Base-by-base conservation (phyloP, 1,140 invertebrate genomes). In the Eubasilissa regina region DNA sequence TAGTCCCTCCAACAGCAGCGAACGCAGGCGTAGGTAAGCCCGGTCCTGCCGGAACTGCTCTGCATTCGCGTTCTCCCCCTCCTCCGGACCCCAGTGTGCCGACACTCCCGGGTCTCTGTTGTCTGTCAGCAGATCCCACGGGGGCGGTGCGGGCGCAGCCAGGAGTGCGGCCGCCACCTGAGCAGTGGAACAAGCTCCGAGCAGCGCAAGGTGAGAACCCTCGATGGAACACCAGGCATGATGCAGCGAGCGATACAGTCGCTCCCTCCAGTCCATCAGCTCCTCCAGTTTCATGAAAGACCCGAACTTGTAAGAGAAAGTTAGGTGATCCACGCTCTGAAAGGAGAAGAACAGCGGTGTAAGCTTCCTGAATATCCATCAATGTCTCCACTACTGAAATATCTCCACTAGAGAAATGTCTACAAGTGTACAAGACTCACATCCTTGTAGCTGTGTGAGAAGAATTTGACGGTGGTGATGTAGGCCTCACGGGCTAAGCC, bases 241-340 rank as follows among this genome's bases (percentile, higher is more conserved):
- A 87, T 97, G 95, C 62, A 96, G 89, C 76, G 97, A 98, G 84
- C 94, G 93, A 78, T 95, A 93, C 47, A 98, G 86, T 75, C 94
- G 90, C 84, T 95, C 93, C 83, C 94, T 91, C 84, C 97, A 95
- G 84, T 95, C 93, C 77, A 97, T 92, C 87, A 98, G 96, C 87
- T 98, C 97, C 82, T 95, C 92, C 83, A 98, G 93, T 90, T 98
- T 97, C 72, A 94, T 92, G 89, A 98, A 98, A 51, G 96, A 97
- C 12, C 97, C 97, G 87, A 94, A 98, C 85, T 97, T 97, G 87
- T 98, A 98, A 3, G 95, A 95, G 84, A 95, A 94, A 21, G 97
- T 96, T 70, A 98, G 90, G 86, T 97, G 96, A 87, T 98, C 97
- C 58, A 95, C 92, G 84, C 95, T 96, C 95, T 97, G 89, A 78